A percentile compares a stretch with the other conserved stretches of the same genome.
Evolutionary conservation across 1,140 invertebrate genomes (phyloP).

Genomic region (Zaprionus kolodkinae): DNA sequence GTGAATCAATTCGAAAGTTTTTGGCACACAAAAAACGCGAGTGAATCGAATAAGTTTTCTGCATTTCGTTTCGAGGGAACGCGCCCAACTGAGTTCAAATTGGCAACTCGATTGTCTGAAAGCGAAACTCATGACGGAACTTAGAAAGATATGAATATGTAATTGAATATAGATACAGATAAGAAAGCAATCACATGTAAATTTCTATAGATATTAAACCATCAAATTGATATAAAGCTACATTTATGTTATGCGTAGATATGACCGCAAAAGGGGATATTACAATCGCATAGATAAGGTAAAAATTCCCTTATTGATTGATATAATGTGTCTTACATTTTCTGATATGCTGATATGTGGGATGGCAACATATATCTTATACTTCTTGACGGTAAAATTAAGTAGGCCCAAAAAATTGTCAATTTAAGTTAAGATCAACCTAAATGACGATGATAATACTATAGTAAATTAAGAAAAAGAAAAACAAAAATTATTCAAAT

Average conservation of each 20-base stretch:
- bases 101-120: constrained; percentile 39
- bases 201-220: not conserved
- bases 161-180: not conserved
- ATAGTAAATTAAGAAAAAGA: too few species aligned
- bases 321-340: not conserved
- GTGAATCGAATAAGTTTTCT: constrained; percentile 45
- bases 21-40: constrained; percentile 40
- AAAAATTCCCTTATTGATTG: constrained; percentile 20
- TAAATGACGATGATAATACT: too few species aligned
- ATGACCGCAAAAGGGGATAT: constrained; percentile 20
- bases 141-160: not conserved
- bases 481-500: too few species aligned
- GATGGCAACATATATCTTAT: constrained; percentile 14
- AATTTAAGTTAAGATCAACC: too few species aligned
- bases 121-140: not conserved
- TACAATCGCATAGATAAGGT: not conserved
- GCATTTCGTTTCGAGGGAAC: constrained; percentile 60
- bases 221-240: not conserved
- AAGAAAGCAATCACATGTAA: constrained; percentile 4
- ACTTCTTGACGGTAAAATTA: too few species aligned
- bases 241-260: not conserved
- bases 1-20: constrained; percentile 15
- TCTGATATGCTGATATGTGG: not conserved
- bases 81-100: constrained; percentile 33
- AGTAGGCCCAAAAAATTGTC: too few species aligned